Percentiles rank a stretch among this genome's conserved stretches.
Conservation (phyloP, 2,888 invertebrate genomes). For the Pasiphila rectangulata region DNA sequence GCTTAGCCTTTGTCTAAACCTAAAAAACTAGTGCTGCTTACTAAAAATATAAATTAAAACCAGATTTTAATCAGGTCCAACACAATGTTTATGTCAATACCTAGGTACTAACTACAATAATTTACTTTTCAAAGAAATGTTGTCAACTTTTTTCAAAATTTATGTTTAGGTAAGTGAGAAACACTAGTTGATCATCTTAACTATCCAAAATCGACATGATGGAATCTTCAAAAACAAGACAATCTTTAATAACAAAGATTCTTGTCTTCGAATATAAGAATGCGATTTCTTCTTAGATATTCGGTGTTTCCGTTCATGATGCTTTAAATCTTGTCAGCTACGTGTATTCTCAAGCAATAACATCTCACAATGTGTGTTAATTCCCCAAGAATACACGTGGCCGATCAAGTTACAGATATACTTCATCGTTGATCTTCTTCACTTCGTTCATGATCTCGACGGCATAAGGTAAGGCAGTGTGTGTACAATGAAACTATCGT, state of each 20-base stretch:
- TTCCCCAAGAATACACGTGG: conserved; percentile 99
- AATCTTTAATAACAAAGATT: conserved; percentile 1
- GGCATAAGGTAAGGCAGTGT: conserved; percentile 14
- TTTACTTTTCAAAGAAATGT: no score
- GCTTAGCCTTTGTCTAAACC: not conserved
- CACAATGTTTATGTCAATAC: no score
- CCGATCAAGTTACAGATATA: conserved; percentile 84
- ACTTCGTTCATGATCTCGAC: conserved; percentile 12
- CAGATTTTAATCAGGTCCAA: no score
- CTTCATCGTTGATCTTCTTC: conserved; percentile 36
- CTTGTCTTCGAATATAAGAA: conserved; percentile 14
- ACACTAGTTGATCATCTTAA: no score
- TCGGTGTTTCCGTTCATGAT: conserved; percentile 35
- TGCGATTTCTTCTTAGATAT: not conserved
- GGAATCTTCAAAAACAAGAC: conserved; percentile 14
- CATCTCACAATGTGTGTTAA: conserved; percentile 96
- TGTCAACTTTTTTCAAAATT: no score
- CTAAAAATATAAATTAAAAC: no score
- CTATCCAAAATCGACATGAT: conserved; percentile 1
- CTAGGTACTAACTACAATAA: no score
- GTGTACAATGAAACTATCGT: not conserved
- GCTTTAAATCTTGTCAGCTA: conserved; percentile 89
- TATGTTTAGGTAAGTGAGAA: no score
- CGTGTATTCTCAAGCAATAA: conserved; percentile 99
- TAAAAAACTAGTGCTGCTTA: no score